These are phyloP conservation scores for Phytoseiulus persimilis DNA, from an alignment of 2,888 invertebrate genomes.

Conservation along the genomic window DNA sequence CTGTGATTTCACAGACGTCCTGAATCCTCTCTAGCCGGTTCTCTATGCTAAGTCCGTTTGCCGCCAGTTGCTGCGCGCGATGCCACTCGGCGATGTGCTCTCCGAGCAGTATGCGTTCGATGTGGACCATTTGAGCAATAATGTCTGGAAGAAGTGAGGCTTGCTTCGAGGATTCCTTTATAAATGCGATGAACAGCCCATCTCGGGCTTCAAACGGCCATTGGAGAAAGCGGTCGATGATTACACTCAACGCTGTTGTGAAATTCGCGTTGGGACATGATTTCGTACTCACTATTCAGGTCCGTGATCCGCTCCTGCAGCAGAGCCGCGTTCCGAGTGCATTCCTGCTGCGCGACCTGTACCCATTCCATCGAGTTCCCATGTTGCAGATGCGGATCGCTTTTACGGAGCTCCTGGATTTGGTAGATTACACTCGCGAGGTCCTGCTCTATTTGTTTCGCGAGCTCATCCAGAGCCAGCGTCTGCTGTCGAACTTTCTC, in stretches of 20 bases:
- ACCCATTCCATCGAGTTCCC: neutral
- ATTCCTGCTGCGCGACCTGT: slow-evolving; percentile 19
- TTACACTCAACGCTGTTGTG: no score
- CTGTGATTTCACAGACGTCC: slow-evolving; percentile 77
- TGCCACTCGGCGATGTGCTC: slow-evolving; percentile 87
- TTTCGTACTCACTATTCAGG: neutral
- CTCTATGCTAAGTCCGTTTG: slow-evolving; percentile 73
- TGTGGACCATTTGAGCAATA: slow-evolving; percentile 59
- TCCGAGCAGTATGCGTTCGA: slow-evolving; percentile 71
- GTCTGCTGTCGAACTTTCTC: neutral
- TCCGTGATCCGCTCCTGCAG: neutral
- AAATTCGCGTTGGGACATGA: no score
- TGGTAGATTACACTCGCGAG: slow-evolving; percentile 74
- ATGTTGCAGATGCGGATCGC: slow-evolving; percentile 56
- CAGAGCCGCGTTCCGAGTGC: neutral
- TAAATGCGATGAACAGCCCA: no score
- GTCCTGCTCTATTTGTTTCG: slow-evolving; percentile 66
- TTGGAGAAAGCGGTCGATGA: no score
- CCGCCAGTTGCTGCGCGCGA: slow-evolving; percentile 78
- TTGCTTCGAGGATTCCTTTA: neutral
- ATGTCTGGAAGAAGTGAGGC: slow-evolving; percentile 57
- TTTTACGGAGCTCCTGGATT: slow-evolving; percentile 71
- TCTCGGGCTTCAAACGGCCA: no score
- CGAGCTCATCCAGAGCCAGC: slow-evolving; percentile 62
- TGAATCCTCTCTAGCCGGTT: slow-evolving; percentile 79